phyloP scores from a whole-genome alignment of 2,113 vertebrate genomes.

The Nipponia nippon region DNA sequence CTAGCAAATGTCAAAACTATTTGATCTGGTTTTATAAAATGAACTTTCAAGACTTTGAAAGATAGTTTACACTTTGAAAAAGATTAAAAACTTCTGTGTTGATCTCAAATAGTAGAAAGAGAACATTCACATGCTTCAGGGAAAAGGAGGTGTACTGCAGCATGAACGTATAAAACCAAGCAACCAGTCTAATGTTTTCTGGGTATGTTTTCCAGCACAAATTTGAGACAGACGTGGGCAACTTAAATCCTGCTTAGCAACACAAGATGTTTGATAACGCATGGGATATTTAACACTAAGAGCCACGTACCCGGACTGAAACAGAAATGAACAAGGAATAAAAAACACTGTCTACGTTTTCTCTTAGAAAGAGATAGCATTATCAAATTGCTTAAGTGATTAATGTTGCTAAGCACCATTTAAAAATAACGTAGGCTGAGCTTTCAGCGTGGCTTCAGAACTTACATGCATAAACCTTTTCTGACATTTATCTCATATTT shows the following conservation, averaged over 20 bases:
- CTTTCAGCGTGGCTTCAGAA: not conserved
- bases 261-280: not conserved
- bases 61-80: conserved; percentile 68
- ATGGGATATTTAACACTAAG: not conserved
- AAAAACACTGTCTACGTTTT: not conserved
- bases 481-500: not conserved
- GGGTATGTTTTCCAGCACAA: not conserved
- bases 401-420: not conserved
- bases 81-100: conserved; percentile 70
- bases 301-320: not conserved
- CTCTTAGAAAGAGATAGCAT: not conserved
- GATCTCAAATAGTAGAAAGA: conserved; percentile 41
- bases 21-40: conserved; percentile 74
- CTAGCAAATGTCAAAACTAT: conserved; percentile 75
- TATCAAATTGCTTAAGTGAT: not conserved
- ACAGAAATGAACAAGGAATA: not conserved
- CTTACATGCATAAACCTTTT: not conserved
- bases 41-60: conserved; percentile 68
- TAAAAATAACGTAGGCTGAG: not conserved
- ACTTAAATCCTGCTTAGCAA: not conserved
- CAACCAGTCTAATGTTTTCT: not conserved
- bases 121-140: not conserved
- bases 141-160: not conserved
- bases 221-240: not conserved
- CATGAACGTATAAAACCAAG: not conserved